A percentile compares a stretch with the other conserved stretches of the same genome.
phyloP scores from a whole-genome alignment of 2,888 invertebrate genomes.

The Meganola albula region DNA sequence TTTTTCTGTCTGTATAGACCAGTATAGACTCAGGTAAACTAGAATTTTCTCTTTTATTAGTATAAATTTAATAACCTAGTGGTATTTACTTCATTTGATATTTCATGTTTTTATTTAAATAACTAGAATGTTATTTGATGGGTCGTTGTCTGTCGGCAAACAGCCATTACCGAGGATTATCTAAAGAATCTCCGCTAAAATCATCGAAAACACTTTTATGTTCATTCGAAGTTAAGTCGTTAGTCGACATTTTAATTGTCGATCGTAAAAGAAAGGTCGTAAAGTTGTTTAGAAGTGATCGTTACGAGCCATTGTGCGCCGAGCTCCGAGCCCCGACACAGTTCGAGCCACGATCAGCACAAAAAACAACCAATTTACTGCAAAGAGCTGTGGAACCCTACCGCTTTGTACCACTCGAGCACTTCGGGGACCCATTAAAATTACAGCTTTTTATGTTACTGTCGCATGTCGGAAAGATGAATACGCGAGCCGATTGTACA shows the following conservation, averaged over 20 bases:
- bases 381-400: conserved; percentile 25
- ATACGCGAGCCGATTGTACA: conserved; percentile 14
- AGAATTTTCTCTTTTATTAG: no score
- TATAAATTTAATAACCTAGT: no score
- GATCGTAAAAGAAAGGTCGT: conserved; percentile 43
- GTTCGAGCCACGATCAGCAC: conserved; percentile 26
- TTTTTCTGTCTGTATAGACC: no score
- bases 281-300: conserved; percentile 35
- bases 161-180: conserved; percentile 14
- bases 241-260: conserved; percentile 41
- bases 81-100: background rate
- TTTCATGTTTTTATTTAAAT: no score
- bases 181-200: conserved; percentile 19
- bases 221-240: conserved; percentile 34
- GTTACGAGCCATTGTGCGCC: conserved; percentile 36
- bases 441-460: conserved; percentile 39
- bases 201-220: conserved; percentile 35
- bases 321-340: conserved; percentile 12
- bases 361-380: conserved; percentile 50
- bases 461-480: conserved; percentile 31
- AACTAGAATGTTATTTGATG: conserved; percentile 16
- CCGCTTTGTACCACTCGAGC: conserved; percentile 41
- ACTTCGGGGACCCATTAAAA: conserved; percentile 45
- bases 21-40: no score
- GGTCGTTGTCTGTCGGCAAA: conserved; percentile 3